Evolutionary conservation across 2,113 vertebrate genomes (phyloP).

Genomic region (Zootoca vivipara): DNA sequence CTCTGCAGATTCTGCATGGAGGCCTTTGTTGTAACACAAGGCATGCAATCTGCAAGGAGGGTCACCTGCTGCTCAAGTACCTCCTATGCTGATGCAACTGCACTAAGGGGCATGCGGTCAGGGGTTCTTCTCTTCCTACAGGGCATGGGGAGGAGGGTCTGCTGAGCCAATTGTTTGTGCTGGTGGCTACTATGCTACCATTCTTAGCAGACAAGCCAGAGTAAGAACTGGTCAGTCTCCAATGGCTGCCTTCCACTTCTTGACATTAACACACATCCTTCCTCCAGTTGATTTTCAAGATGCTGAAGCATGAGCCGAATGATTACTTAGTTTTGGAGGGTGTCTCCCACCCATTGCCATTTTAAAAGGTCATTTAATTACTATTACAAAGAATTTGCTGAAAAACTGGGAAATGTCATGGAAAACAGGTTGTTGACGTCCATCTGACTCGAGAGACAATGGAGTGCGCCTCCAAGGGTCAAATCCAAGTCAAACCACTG

Average conservation of each 20-base stretch:
- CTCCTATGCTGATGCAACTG: neutral
- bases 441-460: no score
- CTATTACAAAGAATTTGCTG: slow-evolving; percentile 49
- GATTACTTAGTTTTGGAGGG: slow-evolving; percentile 23
- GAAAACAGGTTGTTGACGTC: no score
- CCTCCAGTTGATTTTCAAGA: slow-evolving; percentile 29
- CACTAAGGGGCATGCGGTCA: neutral
- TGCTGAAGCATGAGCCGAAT: slow-evolving; percentile 32
- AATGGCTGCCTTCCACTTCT: neutral
- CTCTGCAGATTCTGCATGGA: neutral
- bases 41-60: neutral
- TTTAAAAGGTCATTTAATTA: slow-evolving; percentile 67
- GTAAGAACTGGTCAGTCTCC: no score
- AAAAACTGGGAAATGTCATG: slow-evolving; percentile 38
- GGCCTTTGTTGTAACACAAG: neutral
- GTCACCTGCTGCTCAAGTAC: neutral
- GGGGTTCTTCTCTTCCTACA: neutral
- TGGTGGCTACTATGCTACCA: neutral
- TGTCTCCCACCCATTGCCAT: slow-evolving; percentile 49
- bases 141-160: neutral
- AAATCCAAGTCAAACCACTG: no score
- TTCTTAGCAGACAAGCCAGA: slow-evolving; percentile 30
- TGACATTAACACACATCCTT: slow-evolving; percentile 18
- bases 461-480: no score
- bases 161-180: neutral